Conservation (phyloP, 2,888 invertebrate species). For the Eristalis pertinax region DNA sequence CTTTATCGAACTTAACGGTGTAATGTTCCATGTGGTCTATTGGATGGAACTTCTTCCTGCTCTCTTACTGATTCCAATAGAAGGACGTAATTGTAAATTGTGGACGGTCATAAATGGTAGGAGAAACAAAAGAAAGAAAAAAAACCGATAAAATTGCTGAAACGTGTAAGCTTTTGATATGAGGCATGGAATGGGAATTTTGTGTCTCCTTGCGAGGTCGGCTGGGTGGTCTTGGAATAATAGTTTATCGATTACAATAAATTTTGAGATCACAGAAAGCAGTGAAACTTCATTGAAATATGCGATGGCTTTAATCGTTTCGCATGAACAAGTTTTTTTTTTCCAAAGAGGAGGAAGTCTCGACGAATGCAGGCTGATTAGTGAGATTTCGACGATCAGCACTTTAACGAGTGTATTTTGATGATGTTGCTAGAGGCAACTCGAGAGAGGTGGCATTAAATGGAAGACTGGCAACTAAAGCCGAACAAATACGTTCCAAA, state of each 20-base stretch:
- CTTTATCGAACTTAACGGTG: neutral
- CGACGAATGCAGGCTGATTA: too few relatives aligned
- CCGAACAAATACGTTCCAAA: too few relatives aligned
- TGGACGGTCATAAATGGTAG: neutral
- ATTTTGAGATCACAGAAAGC: neutral
- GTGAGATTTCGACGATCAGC: too few relatives aligned
- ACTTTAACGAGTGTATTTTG: too few relatives aligned
- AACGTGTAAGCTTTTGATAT: neutral
- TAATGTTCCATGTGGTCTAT: neutral
- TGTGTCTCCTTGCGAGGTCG: neutral
- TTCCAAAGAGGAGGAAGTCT: too few relatives aligned
- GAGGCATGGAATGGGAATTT: neutral
- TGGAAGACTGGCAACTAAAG: too few relatives aligned
- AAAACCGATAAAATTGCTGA: neutral
- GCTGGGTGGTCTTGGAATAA: neutral
- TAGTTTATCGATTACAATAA: neutral
- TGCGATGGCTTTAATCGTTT: neutral
- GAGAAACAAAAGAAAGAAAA: neutral
- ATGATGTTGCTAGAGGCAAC: too few relatives aligned
- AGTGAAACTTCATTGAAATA: too few relatives aligned
- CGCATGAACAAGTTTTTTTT: neutral
- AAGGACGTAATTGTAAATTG: neutral
- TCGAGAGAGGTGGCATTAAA: too few relatives aligned
- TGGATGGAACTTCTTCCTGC: neutral
- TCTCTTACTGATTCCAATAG: neutral